Evolutionary conservation across 2,888 invertebrate species (phyloP).

Genomic region (Yponomeuta malinellus): DNA sequence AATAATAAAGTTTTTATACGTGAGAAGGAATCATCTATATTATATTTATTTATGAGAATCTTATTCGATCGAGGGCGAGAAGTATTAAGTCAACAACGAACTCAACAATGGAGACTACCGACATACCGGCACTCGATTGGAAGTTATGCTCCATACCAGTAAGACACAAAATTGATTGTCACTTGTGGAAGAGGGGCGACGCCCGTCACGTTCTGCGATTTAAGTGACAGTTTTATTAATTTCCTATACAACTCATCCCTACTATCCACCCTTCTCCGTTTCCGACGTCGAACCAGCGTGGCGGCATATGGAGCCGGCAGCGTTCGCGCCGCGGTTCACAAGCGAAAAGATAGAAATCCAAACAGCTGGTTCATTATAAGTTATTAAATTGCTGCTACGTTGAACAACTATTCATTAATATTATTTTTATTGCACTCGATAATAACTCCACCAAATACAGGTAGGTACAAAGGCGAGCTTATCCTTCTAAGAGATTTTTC

Average conservation of each 20-base stretch:
- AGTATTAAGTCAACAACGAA: conserved; percentile 67
- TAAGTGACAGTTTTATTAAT: conserved; percentile 87
- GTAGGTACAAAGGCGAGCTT: background rate
- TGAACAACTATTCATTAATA: background rate
- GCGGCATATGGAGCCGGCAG: conserved; percentile 58
- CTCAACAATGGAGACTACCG: conserved; percentile 54
- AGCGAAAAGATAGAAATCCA: conserved; percentile 32
- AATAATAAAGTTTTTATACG: conserved; percentile 15
- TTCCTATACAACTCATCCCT: conserved; percentile 73
- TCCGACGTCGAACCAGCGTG: conserved; percentile 56
- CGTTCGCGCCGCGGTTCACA: conserved; percentile 35
- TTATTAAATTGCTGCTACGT: conserved; percentile 9
- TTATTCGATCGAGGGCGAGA: conserved; percentile 51
- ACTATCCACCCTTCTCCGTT: conserved; percentile 62
- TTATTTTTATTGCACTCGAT: background rate
- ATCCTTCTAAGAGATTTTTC: background rate
- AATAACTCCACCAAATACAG: background rate
- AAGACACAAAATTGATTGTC: conserved; percentile 44
- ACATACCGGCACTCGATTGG: conserved; percentile 27
- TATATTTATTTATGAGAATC: conserved; percentile 59
- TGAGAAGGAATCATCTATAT: conserved; percentile 34
- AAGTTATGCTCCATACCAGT: conserved; percentile 31
- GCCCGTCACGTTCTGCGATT: conserved; percentile 68
- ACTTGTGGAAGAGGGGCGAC: conserved; percentile 47
- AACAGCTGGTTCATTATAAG: conserved; percentile 3